phyloP scores from a whole-genome alignment of 2,888 invertebrate species.

The Cantharis rufa region DNA sequence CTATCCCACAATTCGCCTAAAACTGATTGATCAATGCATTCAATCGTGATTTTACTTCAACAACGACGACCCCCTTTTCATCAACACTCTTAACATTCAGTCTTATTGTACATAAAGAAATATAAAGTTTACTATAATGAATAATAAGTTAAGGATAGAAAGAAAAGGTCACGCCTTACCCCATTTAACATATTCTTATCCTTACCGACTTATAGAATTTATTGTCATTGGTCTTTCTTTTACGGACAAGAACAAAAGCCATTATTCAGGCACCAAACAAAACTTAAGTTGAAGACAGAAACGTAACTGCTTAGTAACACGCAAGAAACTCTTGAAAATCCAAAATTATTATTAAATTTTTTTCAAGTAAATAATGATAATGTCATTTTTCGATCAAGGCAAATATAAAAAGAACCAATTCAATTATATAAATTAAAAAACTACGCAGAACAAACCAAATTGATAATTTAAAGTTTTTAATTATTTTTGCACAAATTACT shows the following conservation, averaged over 20 bases:
- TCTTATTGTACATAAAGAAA: slow-evolving; percentile 12
- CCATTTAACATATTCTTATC: slow-evolving; percentile 37
- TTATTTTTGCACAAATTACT: not conserved
- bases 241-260: slow-evolving; percentile 35
- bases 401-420: not conserved
- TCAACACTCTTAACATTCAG: slow-evolving; percentile 7
- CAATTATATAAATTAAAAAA: not conserved
- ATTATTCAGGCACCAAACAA: slow-evolving; percentile 37
- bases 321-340: slow-evolving; percentile 29
- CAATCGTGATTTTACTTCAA: slow-evolving; percentile 7
- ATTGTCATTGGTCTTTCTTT: slow-evolving; percentile 37
- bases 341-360: slow-evolving; percentile 19
- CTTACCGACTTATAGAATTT: slow-evolving; percentile 36
- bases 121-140: slow-evolving; percentile 21
- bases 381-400: not conserved
- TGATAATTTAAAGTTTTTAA: not conserved
- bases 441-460: not conserved
- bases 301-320: slow-evolving; percentile 36
- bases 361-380: not conserved
- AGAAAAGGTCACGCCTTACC: slow-evolving; percentile 14
- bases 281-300: slow-evolving; percentile 31
- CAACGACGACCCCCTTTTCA: slow-evolving; percentile 7
- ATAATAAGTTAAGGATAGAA: slow-evolving; percentile 12
- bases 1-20: slow-evolving; percentile 10
- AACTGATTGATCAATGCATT: slow-evolving; percentile 21